Conservation (phyloP, 2,113 vertebrate genomes). For the Cochlearius cochlearius region DNA sequence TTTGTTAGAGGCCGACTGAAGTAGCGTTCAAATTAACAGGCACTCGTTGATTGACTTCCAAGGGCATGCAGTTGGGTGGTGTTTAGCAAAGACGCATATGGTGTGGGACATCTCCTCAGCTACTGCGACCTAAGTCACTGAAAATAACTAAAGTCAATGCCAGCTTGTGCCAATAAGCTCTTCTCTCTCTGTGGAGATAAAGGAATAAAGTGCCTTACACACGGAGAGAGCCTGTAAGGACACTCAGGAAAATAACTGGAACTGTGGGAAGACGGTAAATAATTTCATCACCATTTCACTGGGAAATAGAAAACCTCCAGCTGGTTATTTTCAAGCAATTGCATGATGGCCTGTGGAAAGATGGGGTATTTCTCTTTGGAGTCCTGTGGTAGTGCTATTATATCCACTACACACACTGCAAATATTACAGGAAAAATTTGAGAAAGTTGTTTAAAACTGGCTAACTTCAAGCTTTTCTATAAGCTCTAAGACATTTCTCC, state of each 20-base stretch:
- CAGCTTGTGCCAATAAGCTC: not conserved
- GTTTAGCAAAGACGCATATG: not conserved
- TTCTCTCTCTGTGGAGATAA: not conserved
- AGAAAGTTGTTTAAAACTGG: not conserved
- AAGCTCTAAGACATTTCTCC: not conserved
- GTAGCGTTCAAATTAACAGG: not conserved
- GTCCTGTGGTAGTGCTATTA: not conserved
- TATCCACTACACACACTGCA: not conserved
- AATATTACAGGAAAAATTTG: not conserved
- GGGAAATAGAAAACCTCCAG: not conserved
- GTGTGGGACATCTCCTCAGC: not conserved
- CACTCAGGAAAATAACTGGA: not conserved
- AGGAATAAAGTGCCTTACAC: not conserved
- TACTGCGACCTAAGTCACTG: not conserved
- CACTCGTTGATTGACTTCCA: not conserved
- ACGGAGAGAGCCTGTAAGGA: not conserved
- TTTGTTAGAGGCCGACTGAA: not conserved
- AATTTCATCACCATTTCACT: not conserved
- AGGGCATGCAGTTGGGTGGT: not conserved
- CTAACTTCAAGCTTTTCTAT: not conserved
- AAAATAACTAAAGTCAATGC: not conserved
- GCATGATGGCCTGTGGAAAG: not conserved
- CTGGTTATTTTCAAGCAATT: not conserved
- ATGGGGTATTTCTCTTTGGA: not conserved
- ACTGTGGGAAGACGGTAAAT: not conserved